Percentiles rank a stretch among this genome's conserved stretches.
phyloP scores from a whole-genome alignment of 2,113 vertebrate genomes.

The Columba livia region DNA sequence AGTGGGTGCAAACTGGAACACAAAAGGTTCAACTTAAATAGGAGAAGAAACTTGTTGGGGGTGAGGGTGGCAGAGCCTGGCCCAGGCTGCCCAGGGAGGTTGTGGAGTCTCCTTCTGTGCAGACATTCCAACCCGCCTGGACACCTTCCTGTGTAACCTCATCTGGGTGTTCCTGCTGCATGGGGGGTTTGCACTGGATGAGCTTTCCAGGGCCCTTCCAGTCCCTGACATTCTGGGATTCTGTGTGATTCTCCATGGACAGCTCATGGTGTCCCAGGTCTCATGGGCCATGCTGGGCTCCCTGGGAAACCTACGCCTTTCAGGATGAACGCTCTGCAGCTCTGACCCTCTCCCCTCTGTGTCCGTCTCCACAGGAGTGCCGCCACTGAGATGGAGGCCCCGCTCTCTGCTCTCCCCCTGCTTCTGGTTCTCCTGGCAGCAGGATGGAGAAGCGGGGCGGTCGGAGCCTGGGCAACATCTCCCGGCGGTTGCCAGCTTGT shows the following conservation, averaged over 20 bases:
- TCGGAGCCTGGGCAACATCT: not conserved
- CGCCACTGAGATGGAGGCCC: conserved; percentile 74
- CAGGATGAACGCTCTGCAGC: not conserved
- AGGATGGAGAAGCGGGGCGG: conserved; percentile 47
- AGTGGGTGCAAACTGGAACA: no score
- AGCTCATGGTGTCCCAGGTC: not conserved
- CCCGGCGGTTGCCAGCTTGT: conserved; percentile 64
- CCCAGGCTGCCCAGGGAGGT: no score
- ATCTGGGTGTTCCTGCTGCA: no score
- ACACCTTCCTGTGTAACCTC: no score
- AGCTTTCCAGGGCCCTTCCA: no score
- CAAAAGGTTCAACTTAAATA: no score
- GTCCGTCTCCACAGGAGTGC: conserved; percentile 52
- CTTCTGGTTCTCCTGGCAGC: conserved; percentile 60
- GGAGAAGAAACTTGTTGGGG: no score
- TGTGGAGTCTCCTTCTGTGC: no score
- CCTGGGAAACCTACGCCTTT: not conserved
- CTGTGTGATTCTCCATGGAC: not conserved
- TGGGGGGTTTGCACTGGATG: no score
- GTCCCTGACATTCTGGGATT: no score
- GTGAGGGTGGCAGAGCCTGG: no score
- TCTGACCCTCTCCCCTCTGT: not conserved
- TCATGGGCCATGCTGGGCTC: fast-evolving
- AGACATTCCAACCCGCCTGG: no score
- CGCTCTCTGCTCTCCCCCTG: conserved; percentile 63